Conservation (phyloP, 2,113 vertebrate species). For the Gymnorhina tibicen region DNA sequence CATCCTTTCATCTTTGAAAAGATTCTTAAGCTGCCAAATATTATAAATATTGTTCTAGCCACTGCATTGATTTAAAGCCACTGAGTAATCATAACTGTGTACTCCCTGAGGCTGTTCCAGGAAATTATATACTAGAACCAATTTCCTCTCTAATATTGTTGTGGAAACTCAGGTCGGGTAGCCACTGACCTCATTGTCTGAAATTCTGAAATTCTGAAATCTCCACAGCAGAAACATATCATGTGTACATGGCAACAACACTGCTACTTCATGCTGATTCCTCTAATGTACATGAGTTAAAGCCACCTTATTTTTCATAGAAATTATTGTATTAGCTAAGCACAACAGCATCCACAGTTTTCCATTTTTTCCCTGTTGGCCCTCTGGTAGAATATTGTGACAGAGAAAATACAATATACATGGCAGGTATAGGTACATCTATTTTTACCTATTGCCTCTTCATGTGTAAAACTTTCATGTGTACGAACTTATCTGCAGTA, state of each 20-base stretch:
- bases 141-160: background rate
- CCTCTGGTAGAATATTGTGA: background rate
- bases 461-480: background rate
- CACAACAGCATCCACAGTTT: background rate
- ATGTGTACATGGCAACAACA: background rate
- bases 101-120: background rate
- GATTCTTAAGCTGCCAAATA: conserved; percentile 43
- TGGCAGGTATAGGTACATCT: background rate
- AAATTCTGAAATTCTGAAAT: background rate
- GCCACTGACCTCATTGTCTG: background rate
- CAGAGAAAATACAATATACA: background rate
- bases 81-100: background rate
- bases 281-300: background rate
- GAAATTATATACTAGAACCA: conserved; percentile 8
- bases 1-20: conserved; percentile 21
- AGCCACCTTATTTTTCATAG: background rate
- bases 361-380: background rate
- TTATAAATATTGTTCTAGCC: conserved; percentile 11
- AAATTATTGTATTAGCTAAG: background rate
- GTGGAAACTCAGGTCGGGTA: background rate
- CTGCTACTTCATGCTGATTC: background rate
- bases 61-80: conserved; percentile 13
- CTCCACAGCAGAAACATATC: background rate
- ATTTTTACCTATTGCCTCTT: background rate
- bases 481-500: background rate